phyloP scores from a whole-genome alignment of 2,113 vertebrate species.

The Copsychus sechellarum region DNA sequence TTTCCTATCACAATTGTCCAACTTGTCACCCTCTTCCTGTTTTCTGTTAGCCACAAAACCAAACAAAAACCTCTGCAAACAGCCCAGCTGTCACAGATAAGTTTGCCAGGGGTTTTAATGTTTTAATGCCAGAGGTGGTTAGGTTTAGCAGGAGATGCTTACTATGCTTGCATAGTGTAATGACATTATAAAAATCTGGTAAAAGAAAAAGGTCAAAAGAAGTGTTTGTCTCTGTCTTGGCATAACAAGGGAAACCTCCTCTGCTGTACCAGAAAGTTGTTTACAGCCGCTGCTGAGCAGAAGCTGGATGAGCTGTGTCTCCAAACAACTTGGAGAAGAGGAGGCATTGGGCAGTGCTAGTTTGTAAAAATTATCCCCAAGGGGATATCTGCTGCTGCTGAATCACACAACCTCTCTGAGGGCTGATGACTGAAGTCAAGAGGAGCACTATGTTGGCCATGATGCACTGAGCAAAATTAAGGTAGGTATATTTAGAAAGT shows the following conservation, averaged over 20 bases:
- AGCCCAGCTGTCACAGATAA: neutral
- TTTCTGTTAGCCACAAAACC: neutral
- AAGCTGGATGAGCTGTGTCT: neutral
- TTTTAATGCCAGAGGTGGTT: neutral
- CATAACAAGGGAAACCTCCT: neutral
- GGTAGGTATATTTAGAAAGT: neutral
- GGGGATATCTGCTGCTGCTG: neutral
- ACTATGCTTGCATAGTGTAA: neutral
- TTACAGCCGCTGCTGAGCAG: neutral
- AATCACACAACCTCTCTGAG: neutral
- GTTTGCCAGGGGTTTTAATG: neutral
- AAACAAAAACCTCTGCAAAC: neutral
- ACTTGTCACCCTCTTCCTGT: neutral
- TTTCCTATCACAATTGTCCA: neutral
- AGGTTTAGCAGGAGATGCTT: neutral
- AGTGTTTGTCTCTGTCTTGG: neutral
- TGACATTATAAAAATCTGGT: neutral
- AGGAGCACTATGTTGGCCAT: neutral
- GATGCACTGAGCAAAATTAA: neutral
- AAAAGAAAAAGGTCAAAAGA: neutral
- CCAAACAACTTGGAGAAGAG: neutral
- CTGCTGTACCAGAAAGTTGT: neutral
- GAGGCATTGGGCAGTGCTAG: neutral
- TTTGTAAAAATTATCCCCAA: neutral
- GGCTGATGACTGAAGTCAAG: neutral